These are phyloP conservation scores for Coecobrya sp. DNA, from an alignment of 2,888 invertebrate species.

Conservation along the genomic window DNA sequence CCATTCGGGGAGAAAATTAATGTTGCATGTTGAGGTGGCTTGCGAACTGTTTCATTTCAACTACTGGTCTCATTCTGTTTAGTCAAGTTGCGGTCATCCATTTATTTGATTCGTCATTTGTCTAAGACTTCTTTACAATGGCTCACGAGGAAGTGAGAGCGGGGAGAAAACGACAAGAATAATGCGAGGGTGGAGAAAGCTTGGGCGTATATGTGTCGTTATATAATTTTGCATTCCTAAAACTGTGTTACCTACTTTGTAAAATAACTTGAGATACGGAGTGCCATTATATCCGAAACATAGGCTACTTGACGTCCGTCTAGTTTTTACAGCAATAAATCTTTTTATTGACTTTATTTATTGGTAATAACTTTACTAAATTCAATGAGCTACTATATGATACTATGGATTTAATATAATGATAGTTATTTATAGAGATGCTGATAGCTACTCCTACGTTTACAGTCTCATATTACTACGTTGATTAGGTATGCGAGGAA, in stretches of 20 bases:
- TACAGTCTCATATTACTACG: constrained; percentile 57
- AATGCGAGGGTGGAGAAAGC: not conserved
- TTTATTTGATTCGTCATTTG: constrained; percentile 76
- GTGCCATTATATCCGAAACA: too few species aligned
- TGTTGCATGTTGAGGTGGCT: constrained; percentile 48
- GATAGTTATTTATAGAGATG: constrained; percentile 14
- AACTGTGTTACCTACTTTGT: not conserved
- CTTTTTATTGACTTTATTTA: not conserved
- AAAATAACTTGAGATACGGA: too few species aligned
- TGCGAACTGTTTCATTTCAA: not conserved
- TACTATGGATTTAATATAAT: not conserved
- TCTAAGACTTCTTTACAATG: constrained; percentile 8
- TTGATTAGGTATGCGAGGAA: constrained; percentile 62
- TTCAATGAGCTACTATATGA: too few species aligned
- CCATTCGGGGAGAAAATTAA: constrained; percentile 11
- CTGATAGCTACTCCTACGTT: not conserved
- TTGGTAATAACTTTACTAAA: not conserved
- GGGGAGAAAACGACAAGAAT: not conserved
- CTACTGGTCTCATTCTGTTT: constrained; percentile 31
- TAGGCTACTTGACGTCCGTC: too few species aligned
- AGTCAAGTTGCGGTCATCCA: constrained; percentile 69
- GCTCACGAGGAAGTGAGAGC: not conserved
- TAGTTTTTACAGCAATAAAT: not conserved
- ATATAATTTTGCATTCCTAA: not conserved
- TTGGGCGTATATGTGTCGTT: not conserved